Evolutionary conservation across 2,113 vertebrate species (phyloP), one percentile per base, ranked within the genome.

Genomic region (Amazona guildingii): DNA sequence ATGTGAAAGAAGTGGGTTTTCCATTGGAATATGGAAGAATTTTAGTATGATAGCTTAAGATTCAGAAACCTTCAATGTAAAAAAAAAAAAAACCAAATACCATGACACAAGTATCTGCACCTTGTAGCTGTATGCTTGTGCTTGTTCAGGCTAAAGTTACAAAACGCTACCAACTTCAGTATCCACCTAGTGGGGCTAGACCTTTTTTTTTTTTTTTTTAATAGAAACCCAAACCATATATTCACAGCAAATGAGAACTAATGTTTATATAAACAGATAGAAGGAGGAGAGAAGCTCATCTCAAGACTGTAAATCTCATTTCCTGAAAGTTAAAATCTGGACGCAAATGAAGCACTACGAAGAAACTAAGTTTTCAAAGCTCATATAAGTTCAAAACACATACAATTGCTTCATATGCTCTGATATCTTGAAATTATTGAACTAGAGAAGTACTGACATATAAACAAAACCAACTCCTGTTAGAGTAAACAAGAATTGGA

Each of bases 181-280:
- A 82, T 52, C 41, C 27, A 88, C 28, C 6, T 41, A 89, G 11
- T 33, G 27, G 84, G 33, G n/a, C 20, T n/a, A 72, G 28, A 57
- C 1, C 25, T 54, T 74, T 86, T 73, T 25, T 54, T 74, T 86
- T 86, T 73, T 72, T 84, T 55, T 52, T 35, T 59, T 35, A 59
- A 49, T 19, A 70, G 37, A 90, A 76, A 81, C 18, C 48, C 68
- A 94, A 90, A 91, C 51, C 21, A 64, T 49, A 79, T 55, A 88
- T 66, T 95, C 86, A 84, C 70, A 96, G 59, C 64, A 73, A 96
- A 91, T 35, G 13, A 77, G 76, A 52, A n/a, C 39, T 93, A 92
- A 88, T 88, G 82, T 94, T 84, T 88, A 83, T 81, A 96, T 69
- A 83, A 85, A 90, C 62, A 68, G 61, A 92, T 17, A 94, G 20